Percentiles rank a stretch among this genome's conserved stretches.
Conservation (phyloP, 1,140 invertebrate species). For the Microvelia longipes region DNA sequence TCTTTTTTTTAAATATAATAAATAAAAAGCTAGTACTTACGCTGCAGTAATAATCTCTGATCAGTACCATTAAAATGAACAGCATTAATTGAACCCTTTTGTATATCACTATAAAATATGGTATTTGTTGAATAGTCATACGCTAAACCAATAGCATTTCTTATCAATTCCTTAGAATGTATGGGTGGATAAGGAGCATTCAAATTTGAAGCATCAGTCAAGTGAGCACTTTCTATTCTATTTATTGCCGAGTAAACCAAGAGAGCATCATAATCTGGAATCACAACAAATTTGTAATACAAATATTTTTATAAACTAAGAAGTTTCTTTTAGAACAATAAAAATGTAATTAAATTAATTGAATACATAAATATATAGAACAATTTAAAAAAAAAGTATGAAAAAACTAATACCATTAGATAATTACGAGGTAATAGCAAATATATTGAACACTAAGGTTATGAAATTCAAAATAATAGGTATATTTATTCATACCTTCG, state of each 20-base stretch:
- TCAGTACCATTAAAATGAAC: constrained; percentile 68
- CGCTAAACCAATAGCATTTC: constrained; percentile 65
- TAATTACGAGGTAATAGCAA: too few species aligned
- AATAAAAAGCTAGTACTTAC: constrained; percentile 40
- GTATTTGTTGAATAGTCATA: constrained; percentile 54
- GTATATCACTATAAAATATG: constrained; percentile 78
- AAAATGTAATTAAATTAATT: too few species aligned
- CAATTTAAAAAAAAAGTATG: too few species aligned
- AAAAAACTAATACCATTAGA: too few species aligned
- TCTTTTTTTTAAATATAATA: too few species aligned
- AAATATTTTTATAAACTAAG: constrained; percentile 10
- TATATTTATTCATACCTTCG: constrained; percentile 31
- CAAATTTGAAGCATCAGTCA: constrained; percentile 44
- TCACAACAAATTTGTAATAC: constrained; percentile 16
- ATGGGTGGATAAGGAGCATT: constrained; percentile 64
- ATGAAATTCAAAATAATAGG: too few species aligned
- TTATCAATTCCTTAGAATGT: constrained; percentile 48
- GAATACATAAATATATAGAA: too few species aligned
- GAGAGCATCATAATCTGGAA: constrained; percentile 53
- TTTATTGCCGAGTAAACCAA: constrained; percentile 56
- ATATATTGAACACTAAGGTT: too few species aligned
- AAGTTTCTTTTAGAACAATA: neutral
- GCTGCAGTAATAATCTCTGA: constrained; percentile 48
- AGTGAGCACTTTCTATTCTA: constrained; percentile 58
- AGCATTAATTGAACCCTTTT: constrained; percentile 61